Conservation (phyloP, 2,888 invertebrate species). For the Anaspis maculata region DNA sequence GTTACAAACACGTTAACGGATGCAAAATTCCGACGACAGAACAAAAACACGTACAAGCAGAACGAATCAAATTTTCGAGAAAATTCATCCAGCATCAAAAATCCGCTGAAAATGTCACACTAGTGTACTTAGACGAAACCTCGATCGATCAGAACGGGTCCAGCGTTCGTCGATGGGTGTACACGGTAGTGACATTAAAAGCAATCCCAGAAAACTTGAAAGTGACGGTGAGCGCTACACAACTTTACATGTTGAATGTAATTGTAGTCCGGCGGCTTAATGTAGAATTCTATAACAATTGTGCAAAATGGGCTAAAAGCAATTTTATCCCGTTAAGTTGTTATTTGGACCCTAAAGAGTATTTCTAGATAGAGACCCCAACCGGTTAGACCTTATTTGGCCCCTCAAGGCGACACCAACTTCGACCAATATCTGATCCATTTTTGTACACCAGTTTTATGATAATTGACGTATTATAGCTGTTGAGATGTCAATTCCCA, state of each 20-base stretch:
- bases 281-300: conserved; percentile 1
- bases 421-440: too few relatives aligned
- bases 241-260: conserved; percentile 3
- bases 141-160: conserved; percentile 2
- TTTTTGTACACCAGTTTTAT: too few relatives aligned
- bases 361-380: too few relatives aligned
- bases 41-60: neutral
- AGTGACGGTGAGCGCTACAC: conserved; percentile 3
- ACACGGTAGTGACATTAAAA: neutral
- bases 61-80: conserved; percentile 2
- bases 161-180: too few relatives aligned
- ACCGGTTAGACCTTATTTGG: too few relatives aligned
- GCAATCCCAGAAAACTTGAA: too few relatives aligned
- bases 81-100: conserved; percentile 2
- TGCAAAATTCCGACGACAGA: conserved; percentile 3
- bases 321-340: too few relatives aligned
- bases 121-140: conserved; percentile 1
- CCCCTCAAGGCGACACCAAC: too few relatives aligned
- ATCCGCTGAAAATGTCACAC: neutral
- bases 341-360: too few relatives aligned
- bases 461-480: too few relatives aligned
- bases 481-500: too few relatives aligned
- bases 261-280: neutral
- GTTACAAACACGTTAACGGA: conserved; percentile 1
- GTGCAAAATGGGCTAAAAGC: conserved; percentile 4